These are phyloP conservation scores for Parnassius orleans DNA, from an alignment of 2,888 invertebrate species.

Conservation along the genomic window DNA sequence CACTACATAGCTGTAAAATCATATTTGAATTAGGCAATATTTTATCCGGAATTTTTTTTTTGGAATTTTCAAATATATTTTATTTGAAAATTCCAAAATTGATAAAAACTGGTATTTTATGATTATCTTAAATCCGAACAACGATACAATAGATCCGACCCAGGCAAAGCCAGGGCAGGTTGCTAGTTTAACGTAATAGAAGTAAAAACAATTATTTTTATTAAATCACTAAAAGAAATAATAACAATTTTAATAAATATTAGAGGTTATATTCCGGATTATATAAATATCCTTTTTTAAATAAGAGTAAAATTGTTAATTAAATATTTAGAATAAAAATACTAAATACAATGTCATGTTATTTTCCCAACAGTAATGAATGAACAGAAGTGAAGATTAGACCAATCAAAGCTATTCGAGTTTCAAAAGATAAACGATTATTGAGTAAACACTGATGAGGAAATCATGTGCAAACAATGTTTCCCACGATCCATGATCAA, in stretches of 20 bases:
- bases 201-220: no score
- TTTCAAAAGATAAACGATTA: constrained; percentile 28
- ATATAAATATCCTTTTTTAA: not conserved
- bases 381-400: not conserved
- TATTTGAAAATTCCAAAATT: no score
- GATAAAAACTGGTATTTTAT: no score
- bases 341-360: not conserved
- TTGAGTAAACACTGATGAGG: constrained; percentile 34
- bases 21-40: no score
- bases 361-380: not conserved
- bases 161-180: no score
- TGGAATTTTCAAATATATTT: no score
- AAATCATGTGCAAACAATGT: constrained; percentile 62
- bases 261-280: not conserved
- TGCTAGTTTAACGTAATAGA: no score
- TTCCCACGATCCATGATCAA: constrained; percentile 62
- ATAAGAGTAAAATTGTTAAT: no score
- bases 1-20: no score
- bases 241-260: not conserved
- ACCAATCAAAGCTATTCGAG: constrained; percentile 18
- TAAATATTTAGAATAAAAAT: not conserved
- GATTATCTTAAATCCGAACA: no score
- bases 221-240: not conserved
- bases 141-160: no score
- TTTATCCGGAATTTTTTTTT: no score